Evolutionary conservation across 2,113 vertebrate species (phyloP), one percentile per base, ranked within the genome.

Genomic region (Vicugna pacos): DNA sequence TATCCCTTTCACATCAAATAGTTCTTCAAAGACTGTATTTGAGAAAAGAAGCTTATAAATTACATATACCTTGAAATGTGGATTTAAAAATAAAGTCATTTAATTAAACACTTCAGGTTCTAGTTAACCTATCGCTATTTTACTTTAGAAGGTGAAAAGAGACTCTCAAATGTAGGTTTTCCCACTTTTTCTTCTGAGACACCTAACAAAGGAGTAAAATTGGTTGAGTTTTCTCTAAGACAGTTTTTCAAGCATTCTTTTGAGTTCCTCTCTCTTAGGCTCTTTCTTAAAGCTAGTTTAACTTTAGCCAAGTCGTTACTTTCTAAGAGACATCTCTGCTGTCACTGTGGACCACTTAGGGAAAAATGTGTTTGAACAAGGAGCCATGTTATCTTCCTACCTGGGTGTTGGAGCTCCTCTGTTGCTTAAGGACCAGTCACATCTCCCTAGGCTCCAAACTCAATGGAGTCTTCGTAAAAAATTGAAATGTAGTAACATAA

Each of bases 391-490:
- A 50, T 98, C 95, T 98, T 96, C 72, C 81, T n/a, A 32, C 93
- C 79, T 94, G 95, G 64, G 50, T 81, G 72, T 97, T 79, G 73
- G 96, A 96, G 38, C 64, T 96, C 91, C 93, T 75, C 14, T 94
- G 69, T 88, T 97, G 80, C 77, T 92, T 92, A 97, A 95, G 91
- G 77, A 89, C 92, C 92, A 65, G 91, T 98, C 94, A 96, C 90
- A 96, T 96, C 50, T 6, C 3, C 94, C 94, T 96, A 85, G 94
- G 94, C 93, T 96, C 96, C 95, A 97, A 88, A 93, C 96, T 98
- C 88, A 96, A 91, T 96, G 97, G 97, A 96, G 88, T 98, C 84
- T 75, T 94, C n/a, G 2, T 93, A 70, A 96, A 97, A 86, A 97
- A 81, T 28, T 87, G 77, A 97, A 95, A 48, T 58, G 73, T 95